These are phyloP conservation scores for Hapalemur alaotrensis DNA, from an alignment of 2,797 vertebrate genomes.

Conservation along the genomic window DNA sequence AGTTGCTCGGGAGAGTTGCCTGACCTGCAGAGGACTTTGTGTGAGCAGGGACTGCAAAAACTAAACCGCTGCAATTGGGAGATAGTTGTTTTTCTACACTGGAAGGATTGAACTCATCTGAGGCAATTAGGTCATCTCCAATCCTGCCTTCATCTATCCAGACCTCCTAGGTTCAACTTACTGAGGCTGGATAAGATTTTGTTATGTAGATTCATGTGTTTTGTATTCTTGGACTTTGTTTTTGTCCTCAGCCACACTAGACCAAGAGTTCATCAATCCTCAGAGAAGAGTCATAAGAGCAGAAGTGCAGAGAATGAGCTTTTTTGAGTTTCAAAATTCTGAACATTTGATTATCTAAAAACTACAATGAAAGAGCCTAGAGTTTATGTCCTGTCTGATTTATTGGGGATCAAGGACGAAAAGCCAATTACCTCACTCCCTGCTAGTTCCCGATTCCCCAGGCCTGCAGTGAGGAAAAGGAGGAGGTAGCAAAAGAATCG, in stretches of 20 bases:
- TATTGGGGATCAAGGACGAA: not conserved
- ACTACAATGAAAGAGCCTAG: not conserved
- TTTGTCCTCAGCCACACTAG: not conserved
- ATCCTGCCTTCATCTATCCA: not conserved
- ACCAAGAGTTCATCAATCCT: not conserved
- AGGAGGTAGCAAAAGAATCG: not conserved
- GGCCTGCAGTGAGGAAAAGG: not conserved
- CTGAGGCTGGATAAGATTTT: not conserved
- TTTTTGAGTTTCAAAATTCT: not conserved
- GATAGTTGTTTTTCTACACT: not conserved
- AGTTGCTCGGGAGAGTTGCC: not conserved
- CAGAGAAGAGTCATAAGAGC: not conserved
- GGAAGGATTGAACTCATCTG: not conserved
- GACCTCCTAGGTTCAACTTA: not conserved
- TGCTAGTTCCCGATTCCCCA: not conserved
- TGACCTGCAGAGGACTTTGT: not conserved
- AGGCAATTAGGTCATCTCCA: not conserved
- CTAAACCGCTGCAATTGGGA: not conserved
- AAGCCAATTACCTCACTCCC: not conserved
- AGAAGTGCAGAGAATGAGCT: not conserved
- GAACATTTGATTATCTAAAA: not conserved
- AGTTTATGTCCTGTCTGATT: not conserved
- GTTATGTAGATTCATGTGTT: not conserved
- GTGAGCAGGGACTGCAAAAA: not conserved
- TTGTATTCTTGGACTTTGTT: not conserved